A percentile compares a stretch with the other conserved stretches of the same genome.
These are phyloP conservation scores for Chloroceryle inda DNA, from an alignment of 2,797 vertebrate species.

Conservation along the genomic window DNA sequence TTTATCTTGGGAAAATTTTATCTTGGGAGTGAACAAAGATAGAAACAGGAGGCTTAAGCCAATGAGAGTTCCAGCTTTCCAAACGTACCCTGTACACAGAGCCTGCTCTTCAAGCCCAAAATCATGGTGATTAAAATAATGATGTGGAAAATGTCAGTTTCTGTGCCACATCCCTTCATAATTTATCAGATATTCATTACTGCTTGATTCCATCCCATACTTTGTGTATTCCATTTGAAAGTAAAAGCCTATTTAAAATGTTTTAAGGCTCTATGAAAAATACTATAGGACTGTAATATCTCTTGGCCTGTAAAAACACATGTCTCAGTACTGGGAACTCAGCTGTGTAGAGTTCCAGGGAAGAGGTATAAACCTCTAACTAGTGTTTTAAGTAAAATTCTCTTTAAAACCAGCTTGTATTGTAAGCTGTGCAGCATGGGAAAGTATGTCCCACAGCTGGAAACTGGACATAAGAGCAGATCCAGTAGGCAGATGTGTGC, in stretches of 20 bases:
- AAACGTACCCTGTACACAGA: rapidly evolving
- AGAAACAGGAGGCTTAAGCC: constrained; percentile 39
- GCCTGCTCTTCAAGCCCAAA: neutral
- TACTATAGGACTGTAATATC: neutral
- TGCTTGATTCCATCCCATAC: neutral
- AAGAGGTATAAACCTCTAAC: neutral
- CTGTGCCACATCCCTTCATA: neutral
- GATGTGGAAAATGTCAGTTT: neutral
- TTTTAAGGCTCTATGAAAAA: constrained; percentile 17
- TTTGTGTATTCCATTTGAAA: neutral
- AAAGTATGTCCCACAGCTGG: neutral
- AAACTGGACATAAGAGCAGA: neutral
- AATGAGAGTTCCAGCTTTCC: constrained; percentile 16
- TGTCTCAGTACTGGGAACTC: neutral
- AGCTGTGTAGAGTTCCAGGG: neutral
- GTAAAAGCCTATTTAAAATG: neutral
- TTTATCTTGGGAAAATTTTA: constrained; percentile 75
- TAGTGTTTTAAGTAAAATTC: neutral
- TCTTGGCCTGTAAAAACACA: neutral
- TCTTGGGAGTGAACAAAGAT: constrained; percentile 13
- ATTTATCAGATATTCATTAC: constrained; percentile 23
- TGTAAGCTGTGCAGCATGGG: neutral
- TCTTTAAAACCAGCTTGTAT: neutral
- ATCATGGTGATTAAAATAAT: constrained; percentile 45
- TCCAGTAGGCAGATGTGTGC: rapidly evolving